These are phyloP conservation scores for Xiphydria camelus DNA, from an alignment of 2,888 invertebrate genomes.

Conservation along the genomic window DNA sequence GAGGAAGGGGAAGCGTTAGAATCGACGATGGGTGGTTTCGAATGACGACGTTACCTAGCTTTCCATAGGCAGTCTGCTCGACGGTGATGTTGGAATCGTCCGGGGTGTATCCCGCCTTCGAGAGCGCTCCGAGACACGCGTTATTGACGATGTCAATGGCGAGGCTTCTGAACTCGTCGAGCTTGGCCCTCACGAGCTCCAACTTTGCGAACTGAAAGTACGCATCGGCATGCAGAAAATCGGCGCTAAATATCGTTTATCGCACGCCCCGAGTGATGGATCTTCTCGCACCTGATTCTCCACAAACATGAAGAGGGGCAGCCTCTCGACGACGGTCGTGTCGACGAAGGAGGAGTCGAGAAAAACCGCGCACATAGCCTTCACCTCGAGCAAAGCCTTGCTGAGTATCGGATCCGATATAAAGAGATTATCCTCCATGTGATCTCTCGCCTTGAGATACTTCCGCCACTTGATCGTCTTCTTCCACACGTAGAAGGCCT, in stretches of 20 bases:
- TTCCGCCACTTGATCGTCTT: conserved; percentile 74
- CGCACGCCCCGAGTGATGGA: not conserved
- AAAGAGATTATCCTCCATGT: conserved; percentile 72
- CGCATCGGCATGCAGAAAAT: not conserved
- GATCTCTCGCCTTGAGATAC: conserved; percentile 63
- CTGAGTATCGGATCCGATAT: conserved; percentile 73
- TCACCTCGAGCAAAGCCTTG: conserved; percentile 72
- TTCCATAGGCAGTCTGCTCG: conserved; percentile 46
- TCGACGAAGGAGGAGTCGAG: conserved; percentile 68
- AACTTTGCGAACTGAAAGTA: conserved; percentile 55
- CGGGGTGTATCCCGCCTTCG: conserved; percentile 75
- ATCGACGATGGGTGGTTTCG: too few relatives aligned
- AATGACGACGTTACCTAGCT: conserved; percentile 32
- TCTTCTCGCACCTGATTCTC: conserved; percentile 65
- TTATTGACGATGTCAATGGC: conserved; percentile 66
- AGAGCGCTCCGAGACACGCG: conserved; percentile 76
- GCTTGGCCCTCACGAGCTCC: conserved; percentile 53
- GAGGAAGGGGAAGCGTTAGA: too few relatives aligned
- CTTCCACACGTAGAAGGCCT: conserved; percentile 81
- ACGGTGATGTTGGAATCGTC: conserved; percentile 67
- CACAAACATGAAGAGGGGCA: conserved; percentile 69
- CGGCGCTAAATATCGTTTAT: too few relatives aligned
- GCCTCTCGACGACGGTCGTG: conserved; percentile 58
- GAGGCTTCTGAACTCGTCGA: conserved; percentile 60
- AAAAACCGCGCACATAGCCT: conserved; percentile 70